Percentiles rank a stretch among this genome's conserved stretches.
phyloP scores from a whole-genome alignment of 2,888 invertebrate species.

The Caenorhabditis becei region DNA sequence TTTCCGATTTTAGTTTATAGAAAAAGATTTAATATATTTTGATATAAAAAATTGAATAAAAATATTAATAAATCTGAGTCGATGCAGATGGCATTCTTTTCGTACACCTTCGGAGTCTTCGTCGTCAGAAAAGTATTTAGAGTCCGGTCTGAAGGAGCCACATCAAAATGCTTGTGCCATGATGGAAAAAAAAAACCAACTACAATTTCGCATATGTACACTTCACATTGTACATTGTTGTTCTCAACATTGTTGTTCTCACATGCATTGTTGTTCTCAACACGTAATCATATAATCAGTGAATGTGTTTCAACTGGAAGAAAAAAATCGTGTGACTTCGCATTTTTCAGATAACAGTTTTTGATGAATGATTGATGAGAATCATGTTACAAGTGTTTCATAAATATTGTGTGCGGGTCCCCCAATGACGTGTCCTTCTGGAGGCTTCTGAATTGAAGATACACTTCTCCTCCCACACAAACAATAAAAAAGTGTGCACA shows the following conservation, averaged over 20 bases:
- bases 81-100: conserved; percentile 43
- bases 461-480: neutral
- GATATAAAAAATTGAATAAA: no score
- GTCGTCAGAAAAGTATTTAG: conserved; percentile 16
- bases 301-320: neutral
- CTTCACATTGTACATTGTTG: no score
- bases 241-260: neutral
- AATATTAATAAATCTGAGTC: no score
- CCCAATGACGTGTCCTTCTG: neutral
- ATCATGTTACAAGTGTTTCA: neutral
- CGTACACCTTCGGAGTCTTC: conserved; percentile 11
- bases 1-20: no score
- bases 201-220: no score
- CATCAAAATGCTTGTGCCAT: no score
- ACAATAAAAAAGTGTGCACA: neutral
- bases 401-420: neutral
- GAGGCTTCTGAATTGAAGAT: neutral
- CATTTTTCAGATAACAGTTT: conserved; percentile 5
- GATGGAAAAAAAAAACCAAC: no score
- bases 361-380: neutral
- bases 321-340: neutral
- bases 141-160: neutral
- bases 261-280: neutral
- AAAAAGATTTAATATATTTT: no score
- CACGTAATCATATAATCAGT: neutral